These are phyloP conservation scores for Rhinella marina DNA, from an alignment of 2,797 vertebrate species.

Conservation along the genomic window DNA sequence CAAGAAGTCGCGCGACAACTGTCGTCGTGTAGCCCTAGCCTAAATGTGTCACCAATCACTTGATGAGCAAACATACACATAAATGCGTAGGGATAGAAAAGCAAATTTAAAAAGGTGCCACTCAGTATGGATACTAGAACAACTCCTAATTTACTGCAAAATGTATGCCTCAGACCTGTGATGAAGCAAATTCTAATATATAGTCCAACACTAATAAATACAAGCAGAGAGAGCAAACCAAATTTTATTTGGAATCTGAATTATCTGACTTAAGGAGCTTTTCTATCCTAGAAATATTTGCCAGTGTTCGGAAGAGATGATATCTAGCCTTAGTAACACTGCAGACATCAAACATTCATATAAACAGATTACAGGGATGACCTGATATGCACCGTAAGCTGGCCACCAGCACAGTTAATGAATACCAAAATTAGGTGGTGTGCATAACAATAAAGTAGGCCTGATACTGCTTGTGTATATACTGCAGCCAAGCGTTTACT, in stretches of 20 bases:
- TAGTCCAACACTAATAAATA: background rate
- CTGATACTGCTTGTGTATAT: background rate
- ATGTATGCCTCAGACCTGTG: background rate
- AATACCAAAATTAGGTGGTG: constrained; percentile 34
- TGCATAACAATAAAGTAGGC: constrained; percentile 3
- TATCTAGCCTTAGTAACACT: constrained; percentile 12
- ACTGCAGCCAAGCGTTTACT: constrained; percentile 10
- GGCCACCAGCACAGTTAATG: constrained; percentile 41
- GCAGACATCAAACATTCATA: constrained; percentile 35
- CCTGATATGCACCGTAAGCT: constrained; percentile 35
- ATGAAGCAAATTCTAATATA: background rate
- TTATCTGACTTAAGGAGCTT: background rate
- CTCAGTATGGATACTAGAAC: too few relatives aligned
- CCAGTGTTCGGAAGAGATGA: background rate
- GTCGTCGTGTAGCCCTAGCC: too few relatives aligned
- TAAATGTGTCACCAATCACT: too few relatives aligned
- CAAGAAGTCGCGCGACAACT: too few relatives aligned
- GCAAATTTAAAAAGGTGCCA: too few relatives aligned
- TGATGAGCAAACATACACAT: too few relatives aligned
- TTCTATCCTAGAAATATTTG: background rate
- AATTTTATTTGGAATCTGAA: background rate
- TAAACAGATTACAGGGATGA: constrained; percentile 44
- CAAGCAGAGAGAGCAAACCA: background rate
- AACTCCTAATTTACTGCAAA: too few relatives aligned
- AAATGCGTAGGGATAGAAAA: too few relatives aligned